Base-by-base conservation (phyloP, 2,888 invertebrate species). In the Coleophora deauratella region DNA sequence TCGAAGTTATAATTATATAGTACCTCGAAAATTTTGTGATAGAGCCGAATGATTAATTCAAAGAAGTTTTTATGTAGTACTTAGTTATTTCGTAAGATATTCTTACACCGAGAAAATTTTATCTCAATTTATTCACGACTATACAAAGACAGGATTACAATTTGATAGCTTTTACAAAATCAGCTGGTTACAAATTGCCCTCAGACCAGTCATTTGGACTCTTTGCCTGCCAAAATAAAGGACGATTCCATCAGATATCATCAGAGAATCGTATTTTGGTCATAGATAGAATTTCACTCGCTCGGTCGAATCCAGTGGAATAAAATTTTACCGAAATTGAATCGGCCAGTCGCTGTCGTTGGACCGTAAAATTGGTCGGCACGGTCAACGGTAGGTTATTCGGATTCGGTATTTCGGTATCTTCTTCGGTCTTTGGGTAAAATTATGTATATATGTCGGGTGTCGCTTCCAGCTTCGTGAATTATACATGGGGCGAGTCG, bases 311-410 rank as follows among this genome's bases (percentile, higher is more conserved):
- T 73, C 71, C 72, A 66, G 63, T 49, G 72, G 75, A 80, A 81
- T 82, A 81, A 82, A 85, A 85, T 81, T 82, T 80, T 66, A 67
- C 66, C 75, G 70, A 79, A 84, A 85, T 85, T 84, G 84, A 85
- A 80, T 85, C 78, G 78, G 72, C 72, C 72, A 68, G 64, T 58
- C 57, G 66, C 54, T 55, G 63, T 63, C 76, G 70, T 70, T 64
- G 74, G 81, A 77, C 78, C 81, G 78, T 74, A 73, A 81, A 82
- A 85, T 85, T 82, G 82, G 74, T 57, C 68, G 68, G 68, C 57
- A 62, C 71, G 77, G 74, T 75, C 69, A 76, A 62, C 62, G 59
- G 59, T 52, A 59, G 62, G 54, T 62, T 61, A 59, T 59, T 56
- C 60, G 59, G 28, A 13, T 27, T 39, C 35, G 33, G 37, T 11